These are phyloP conservation scores for Ibidorhyncha struthersii DNA, from an alignment of 2,113 vertebrate species.

Conservation along the genomic window DNA sequence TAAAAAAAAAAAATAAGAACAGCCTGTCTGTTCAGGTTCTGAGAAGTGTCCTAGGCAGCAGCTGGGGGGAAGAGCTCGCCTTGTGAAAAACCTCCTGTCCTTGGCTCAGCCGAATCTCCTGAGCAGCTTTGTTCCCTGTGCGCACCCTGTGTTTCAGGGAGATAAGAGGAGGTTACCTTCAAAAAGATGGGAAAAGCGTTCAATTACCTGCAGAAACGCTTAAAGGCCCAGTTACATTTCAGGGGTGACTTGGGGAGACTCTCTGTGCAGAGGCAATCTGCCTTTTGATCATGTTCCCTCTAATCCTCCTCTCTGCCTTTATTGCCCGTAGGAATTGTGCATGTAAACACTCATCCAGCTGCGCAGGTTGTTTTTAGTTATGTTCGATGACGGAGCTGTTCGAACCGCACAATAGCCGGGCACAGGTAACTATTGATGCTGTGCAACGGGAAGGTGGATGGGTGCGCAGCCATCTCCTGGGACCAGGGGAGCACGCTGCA, in stretches of 20 bases:
- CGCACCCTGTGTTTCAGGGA: neutral
- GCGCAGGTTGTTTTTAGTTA: neutral
- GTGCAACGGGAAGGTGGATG: rapidly evolving
- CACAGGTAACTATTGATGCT: rapidly evolving
- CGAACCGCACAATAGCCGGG: rapidly evolving
- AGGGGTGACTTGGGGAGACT: neutral
- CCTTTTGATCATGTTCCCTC: neutral
- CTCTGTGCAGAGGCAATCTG: neutral
- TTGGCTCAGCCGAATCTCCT: neutral
- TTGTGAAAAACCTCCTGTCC: neutral
- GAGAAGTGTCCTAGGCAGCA: neutral
- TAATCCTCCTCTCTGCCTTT: neutral
- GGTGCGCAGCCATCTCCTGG: rapidly evolving
- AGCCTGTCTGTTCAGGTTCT: neutral
- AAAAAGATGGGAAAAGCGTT: neutral
- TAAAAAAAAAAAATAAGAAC: neutral
- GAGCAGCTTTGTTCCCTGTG: neutral
- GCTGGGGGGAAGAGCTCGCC: neutral
- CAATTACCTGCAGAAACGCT: neutral
- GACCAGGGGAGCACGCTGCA: rapidly evolving
- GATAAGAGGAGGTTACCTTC: neutral
- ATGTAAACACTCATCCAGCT: neutral
- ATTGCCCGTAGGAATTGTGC: neutral
- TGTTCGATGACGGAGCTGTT: neutral
- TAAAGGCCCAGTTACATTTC: neutral